Evolutionary conservation across 1,140 invertebrate genomes (phyloP), one percentile per base, ranked within the genome.

Genomic region (Armadillidium nasatum): DNA sequence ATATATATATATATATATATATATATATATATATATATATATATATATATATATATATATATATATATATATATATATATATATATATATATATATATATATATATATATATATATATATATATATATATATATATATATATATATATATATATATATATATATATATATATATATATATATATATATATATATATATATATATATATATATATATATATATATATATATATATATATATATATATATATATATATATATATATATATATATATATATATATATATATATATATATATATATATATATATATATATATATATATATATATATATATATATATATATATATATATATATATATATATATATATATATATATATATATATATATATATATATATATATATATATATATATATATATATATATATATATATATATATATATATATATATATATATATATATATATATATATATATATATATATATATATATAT

Each of bases 101-200:
- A 50, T 15, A 9, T 15, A 15, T 10, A 10, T 50, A 50, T 50
- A 10, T 9, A 9, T 50, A 50, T 15, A 10, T 50, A 50, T 9
- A 10, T 10, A 50, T 50, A 10, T 50, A 10, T 50, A n/a, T 50
- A 10, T 50, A 10, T 50, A 10, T 10, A 15, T 10, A 50, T 9
- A 10, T 50, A 10, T 15, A 50, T 50, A 50, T 50, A 10, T 15
- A 9, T 50, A 10, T 9, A 15, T 15, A 15, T 10, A 50, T 15
- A 10, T 50, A 50, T 50, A 10, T 50, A 9, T 10, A 50, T 10
- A 50, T 9, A 9, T 50, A 15, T 50, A 50, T 15, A 10, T 50
- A 50, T 50, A 50, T 50, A 50, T 50, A 50, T 50, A 50, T 50
- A 50, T 50, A 50, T 50, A 50, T 50, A 50, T 50, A 50, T 50